Evolutionary conservation across 2,797 vertebrate genomes (phyloP), one percentile per base, ranked within the genome.

Genomic region (Hipposideros larvatus): DNA sequence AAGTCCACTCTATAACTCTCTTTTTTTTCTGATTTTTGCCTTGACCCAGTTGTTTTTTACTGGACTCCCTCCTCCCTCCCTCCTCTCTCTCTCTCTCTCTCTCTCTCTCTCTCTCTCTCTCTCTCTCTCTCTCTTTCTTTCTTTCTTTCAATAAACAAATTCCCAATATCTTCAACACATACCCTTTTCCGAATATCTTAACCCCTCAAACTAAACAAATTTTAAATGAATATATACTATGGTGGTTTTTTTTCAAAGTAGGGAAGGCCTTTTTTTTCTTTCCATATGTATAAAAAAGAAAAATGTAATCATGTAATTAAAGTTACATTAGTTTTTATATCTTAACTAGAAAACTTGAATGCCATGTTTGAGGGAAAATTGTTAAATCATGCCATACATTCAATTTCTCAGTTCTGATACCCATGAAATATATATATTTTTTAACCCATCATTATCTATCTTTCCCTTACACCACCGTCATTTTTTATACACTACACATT

Each of bases 281-380:
- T 71, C 14, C 11, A 37, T 65, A 22, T 59, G 6, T 87, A 63
- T 65, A 75, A 63, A 89, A 55, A 53, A 5, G 65, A 90, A 73
- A 93, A 61, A 79, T 61, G 4, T 61, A 86, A 82, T 15, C 9
- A 57, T 68, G 43, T 79, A 93, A 77, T 79, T 84, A 92, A 91
- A 88, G 14, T 75, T 15, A 37, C 83, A 83, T 61, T 92, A 84
- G 11, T 79, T 88, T 77, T 63, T 19, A 46, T 87, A n/a, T 95
- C 37, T 80, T 57, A 85, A 16, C 68, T 92, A 89, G 24, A 92
- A 90, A 92, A 46, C 19, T 31, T 96, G 46, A 71, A 77, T 85
- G 61, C 28, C 74, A 51, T 65, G 14, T 55, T 24, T 71, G 37
- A 87, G 22, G 14, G 8, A 14, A 86, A 63, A 75, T 84, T 79